These are phyloP conservation scores for Aspidiotus destructor DNA, from an alignment of 2,888 invertebrate species.

Conservation along the genomic window DNA sequence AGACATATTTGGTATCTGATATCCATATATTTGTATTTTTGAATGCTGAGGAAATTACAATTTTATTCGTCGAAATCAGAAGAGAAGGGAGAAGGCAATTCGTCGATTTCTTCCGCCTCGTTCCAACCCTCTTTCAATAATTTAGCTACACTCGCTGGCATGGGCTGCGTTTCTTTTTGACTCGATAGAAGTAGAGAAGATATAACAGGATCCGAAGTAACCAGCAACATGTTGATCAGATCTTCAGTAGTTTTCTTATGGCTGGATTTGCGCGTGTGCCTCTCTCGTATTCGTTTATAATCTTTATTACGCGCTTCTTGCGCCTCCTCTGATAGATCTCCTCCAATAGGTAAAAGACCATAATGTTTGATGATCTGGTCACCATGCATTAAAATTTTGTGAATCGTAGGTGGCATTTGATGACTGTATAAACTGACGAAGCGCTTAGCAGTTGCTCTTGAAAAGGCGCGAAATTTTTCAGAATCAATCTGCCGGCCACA, in stretches of 20 bases:
- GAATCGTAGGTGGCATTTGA: neutral
- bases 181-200: too few relatives aligned
- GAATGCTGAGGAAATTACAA: too few relatives aligned
- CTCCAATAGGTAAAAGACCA: neutral
- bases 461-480: neutral
- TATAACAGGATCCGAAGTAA: neutral
- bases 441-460: neutral
- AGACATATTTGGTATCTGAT: too few relatives aligned
- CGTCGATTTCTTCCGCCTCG: too few relatives aligned
- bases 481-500: neutral
- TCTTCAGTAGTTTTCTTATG: neutral
- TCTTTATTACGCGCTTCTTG: slow-evolving; percentile 14
- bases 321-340: slow-evolving; percentile 6
- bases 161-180: too few relatives aligned
- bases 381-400: slow-evolving; percentile 8
- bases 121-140: too few relatives aligned
- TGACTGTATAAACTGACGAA: neutral
- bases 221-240: neutral
- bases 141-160: too few relatives aligned
- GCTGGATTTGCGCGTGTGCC: neutral
- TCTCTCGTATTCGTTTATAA: neutral
- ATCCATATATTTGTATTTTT: too few relatives aligned
- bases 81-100: too few relatives aligned
- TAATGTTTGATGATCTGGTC: too few relatives aligned
- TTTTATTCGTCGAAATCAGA: too few relatives aligned